phyloP scores from a whole-genome alignment of 2,888 invertebrate genomes.

The Mesochorus sp. region DNA sequence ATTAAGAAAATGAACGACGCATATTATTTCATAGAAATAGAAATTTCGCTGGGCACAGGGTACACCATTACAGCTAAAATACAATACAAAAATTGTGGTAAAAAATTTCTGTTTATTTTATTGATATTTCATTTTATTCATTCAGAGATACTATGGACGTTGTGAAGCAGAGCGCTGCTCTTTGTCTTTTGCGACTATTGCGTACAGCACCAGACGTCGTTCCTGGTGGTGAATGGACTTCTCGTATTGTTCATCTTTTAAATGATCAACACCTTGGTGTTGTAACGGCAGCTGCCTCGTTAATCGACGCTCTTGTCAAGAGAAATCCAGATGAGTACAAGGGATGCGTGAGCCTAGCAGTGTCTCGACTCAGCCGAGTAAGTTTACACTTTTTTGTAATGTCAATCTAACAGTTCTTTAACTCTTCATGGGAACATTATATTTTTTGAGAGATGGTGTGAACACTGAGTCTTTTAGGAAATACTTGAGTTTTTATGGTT shows the following conservation, averaged over 20 bases:
- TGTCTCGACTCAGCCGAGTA: constrained; percentile 96
- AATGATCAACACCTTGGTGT: constrained; percentile 99
- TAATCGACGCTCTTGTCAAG: constrained; percentile 99
- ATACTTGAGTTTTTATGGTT: too few species aligned
- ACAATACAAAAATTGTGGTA: neutral
- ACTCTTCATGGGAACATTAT: too few species aligned
- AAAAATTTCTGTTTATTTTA: too few species aligned
- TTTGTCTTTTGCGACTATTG: constrained; percentile 96
- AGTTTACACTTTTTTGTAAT: constrained; percentile 69
- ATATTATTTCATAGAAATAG: too few species aligned
- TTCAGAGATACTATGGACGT: constrained; percentile 98
- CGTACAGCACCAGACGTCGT: constrained; percentile 98
- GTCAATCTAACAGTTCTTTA: too few species aligned
- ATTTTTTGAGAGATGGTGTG: too few species aligned
- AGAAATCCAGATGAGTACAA: constrained; percentile 99
- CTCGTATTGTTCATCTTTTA: constrained; percentile 97
- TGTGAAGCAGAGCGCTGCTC: constrained; percentile 99
- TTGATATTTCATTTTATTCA: too few species aligned
- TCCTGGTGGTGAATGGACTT: constrained; percentile 99
- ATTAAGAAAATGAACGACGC: too few species aligned
- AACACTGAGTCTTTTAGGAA: too few species aligned
- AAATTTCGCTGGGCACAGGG: constrained; percentile 38
- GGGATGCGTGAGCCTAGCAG: constrained; percentile 98
- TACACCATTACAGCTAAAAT: constrained; percentile 13
- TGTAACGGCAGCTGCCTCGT: constrained; percentile 98